phyloP scores from a whole-genome alignment of 1,140 invertebrate genomes.

The Dinoponera quadriceps region DNA sequence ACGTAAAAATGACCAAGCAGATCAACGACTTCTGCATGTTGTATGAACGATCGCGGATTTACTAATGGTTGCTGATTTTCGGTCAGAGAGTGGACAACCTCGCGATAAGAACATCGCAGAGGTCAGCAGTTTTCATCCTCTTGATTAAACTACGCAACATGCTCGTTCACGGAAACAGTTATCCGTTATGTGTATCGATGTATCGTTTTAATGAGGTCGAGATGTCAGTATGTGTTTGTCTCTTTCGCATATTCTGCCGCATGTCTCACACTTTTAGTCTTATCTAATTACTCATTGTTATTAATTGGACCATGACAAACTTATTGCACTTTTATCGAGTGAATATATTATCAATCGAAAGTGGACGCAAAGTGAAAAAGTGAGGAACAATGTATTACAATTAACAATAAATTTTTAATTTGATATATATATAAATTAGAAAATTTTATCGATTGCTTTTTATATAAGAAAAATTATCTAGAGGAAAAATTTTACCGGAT shows the following conservation, averaged over 20 bases:
- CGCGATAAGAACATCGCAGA: conserved; percentile 58
- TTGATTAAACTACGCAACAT: conserved; percentile 58
- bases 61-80: conserved; percentile 73
- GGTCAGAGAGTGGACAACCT: conserved; percentile 17
- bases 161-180: conserved; percentile 63
- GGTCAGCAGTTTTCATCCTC: conserved; percentile 60
- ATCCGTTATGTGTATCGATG: conserved; percentile 25
- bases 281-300: conserved; percentile 40
- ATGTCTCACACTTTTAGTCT: conserved; percentile 1
- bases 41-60: conserved; percentile 61
- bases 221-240: conserved; percentile 4
- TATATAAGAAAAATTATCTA: conserved; percentile 15
- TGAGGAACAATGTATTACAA: neutral
- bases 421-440: conserved; percentile 24
- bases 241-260: neutral
- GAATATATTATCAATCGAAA: conserved; percentile 20
- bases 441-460: neutral
- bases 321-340: conserved; percentile 12
- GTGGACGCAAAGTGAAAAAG: neutral
- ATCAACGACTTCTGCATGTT: conserved; percentile 73
- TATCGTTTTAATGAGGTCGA: conserved; percentile 40
- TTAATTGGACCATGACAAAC: conserved; percentile 38
- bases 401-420: neutral
- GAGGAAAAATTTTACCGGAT: neutral
- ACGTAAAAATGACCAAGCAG: conserved; percentile 54